Conservation (phyloP, 1,140 invertebrate species). For the Lutraria rhynchaena region DNA sequence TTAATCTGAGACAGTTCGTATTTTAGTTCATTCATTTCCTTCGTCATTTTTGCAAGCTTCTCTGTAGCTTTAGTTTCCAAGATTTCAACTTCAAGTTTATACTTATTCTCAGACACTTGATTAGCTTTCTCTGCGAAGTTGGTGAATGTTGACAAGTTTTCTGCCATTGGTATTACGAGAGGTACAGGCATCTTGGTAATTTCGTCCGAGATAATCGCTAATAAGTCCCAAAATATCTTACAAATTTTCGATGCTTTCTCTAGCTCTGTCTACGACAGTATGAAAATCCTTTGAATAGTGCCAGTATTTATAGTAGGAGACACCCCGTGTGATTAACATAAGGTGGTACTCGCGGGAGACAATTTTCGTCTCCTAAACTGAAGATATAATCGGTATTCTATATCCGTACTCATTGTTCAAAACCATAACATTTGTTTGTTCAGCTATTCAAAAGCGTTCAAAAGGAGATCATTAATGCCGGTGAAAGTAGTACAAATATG, state of each 20-base stretch:
- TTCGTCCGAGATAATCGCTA: background rate
- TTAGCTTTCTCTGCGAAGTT: slow-evolving; percentile 48
- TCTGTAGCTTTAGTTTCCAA: slow-evolving; percentile 29
- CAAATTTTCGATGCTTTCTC: no score
- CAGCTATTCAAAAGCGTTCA: slow-evolving; percentile 1
- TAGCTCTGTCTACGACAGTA: no score
- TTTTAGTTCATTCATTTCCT: slow-evolving; percentile 54
- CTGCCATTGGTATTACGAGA: slow-evolving; percentile 43
- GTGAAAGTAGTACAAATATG: slow-evolving; percentile 22
- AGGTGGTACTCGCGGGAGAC: background rate
- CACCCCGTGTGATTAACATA: background rate
- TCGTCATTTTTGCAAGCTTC: slow-evolving; percentile 42
- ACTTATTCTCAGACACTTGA: slow-evolving; percentile 54
- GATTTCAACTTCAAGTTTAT: slow-evolving; percentile 8
- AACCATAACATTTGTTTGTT: slow-evolving; percentile 45
- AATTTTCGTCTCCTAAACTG: background rate
- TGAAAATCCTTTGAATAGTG: background rate
- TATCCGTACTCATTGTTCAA: slow-evolving; percentile 11
- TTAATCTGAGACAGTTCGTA: slow-evolving; percentile 45
- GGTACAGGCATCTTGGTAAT: slow-evolving; percentile 32
- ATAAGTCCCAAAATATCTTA: no score
- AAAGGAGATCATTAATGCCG: background rate
- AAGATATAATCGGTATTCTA: background rate
- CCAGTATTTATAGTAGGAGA: slow-evolving; percentile 4
- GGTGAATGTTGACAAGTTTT: slow-evolving; percentile 41